These are phyloP conservation scores for Platerodrilus igneus DNA, from an alignment of 2,888 invertebrate genomes.

Conservation along the genomic window DNA sequence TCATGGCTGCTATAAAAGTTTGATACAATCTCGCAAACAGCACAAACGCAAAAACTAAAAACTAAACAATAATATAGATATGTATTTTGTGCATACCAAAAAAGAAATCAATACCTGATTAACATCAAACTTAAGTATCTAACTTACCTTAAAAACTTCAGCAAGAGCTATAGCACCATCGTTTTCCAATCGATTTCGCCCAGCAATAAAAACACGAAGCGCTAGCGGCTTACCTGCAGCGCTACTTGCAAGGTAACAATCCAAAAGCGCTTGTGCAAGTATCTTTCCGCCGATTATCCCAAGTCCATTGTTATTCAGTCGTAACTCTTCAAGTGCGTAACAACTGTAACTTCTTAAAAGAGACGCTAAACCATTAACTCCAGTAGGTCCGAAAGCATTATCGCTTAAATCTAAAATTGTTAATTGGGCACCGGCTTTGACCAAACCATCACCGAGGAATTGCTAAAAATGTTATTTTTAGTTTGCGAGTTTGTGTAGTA, in stretches of 20 bases:
- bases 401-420: conserved; percentile 90
- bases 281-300: conserved; percentile 86
- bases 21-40: too few relatives aligned
- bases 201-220: conserved; percentile 83
- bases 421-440: conserved; percentile 71
- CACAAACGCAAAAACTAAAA: too few relatives aligned
- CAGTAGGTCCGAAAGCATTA: conserved; percentile 95
- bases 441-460: conserved; percentile 75
- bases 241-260: conserved; percentile 63
- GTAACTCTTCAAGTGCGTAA: conserved; percentile 73
- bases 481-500: too few relatives aligned
- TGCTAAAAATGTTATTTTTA: too few relatives aligned
- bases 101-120: conserved; percentile 9
- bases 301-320: conserved; percentile 92
- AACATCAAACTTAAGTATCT: too few relatives aligned
- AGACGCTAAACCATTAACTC: conserved; percentile 80
- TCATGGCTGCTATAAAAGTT: too few relatives aligned
- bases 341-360: conserved; percentile 81
- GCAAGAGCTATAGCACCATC: conserved; percentile 85
- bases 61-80: too few relatives aligned
- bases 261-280: conserved; percentile 69
- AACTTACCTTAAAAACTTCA: conserved; percentile 73
- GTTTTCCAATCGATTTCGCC: conserved; percentile 91
- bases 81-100: too few relatives aligned
- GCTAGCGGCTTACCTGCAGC: conserved; percentile 64